Evolutionary conservation across 2,888 invertebrate genomes (phyloP).

Genomic region (Acrobasis consociella): DNA sequence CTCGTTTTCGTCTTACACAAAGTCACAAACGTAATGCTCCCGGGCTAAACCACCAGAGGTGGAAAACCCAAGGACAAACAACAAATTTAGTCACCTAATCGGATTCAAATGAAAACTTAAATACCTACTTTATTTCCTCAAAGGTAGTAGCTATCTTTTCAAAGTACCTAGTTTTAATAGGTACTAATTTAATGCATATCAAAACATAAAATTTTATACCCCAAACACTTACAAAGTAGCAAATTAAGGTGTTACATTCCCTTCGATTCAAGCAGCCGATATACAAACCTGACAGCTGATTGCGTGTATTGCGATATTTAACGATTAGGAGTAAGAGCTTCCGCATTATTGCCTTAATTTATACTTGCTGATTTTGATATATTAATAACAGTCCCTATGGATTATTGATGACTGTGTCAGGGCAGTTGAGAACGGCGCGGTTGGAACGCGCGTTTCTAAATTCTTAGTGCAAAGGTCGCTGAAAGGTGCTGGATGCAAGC

Average conservation of each 20-base stretch:
- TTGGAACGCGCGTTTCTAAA: background rate
- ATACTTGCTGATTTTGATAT: slow-evolving; percentile 19
- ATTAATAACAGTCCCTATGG: slow-evolving; percentile 18
- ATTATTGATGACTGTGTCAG: slow-evolving; percentile 10
- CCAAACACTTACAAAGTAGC: background rate
- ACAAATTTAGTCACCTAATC: too few species aligned
- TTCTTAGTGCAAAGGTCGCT: too few species aligned
- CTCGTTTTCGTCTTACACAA: too few species aligned
- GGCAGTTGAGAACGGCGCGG: background rate
- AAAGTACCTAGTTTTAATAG: background rate
- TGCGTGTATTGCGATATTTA: slow-evolving; percentile 22
- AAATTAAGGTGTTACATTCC: background rate
- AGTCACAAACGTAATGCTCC: too few species aligned
- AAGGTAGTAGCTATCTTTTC: too few species aligned
- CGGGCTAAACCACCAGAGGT: too few species aligned
- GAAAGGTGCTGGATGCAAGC: too few species aligned
- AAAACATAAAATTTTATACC: background rate
- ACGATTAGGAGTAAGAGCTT: slow-evolving; percentile 21
- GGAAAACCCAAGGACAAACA: too few species aligned
- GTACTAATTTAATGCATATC: background rate
- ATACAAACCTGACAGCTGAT: slow-evolving; percentile 19
- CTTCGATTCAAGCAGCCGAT: slow-evolving; percentile 6
- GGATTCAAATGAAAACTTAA: too few species aligned
- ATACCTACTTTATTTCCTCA: too few species aligned
- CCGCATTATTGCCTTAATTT: slow-evolving; percentile 22